Evolutionary conservation across 2,888 invertebrate species (phyloP), one percentile per base, ranked within the genome.

Genomic region (Caenorhabditis macrosperma): DNA sequence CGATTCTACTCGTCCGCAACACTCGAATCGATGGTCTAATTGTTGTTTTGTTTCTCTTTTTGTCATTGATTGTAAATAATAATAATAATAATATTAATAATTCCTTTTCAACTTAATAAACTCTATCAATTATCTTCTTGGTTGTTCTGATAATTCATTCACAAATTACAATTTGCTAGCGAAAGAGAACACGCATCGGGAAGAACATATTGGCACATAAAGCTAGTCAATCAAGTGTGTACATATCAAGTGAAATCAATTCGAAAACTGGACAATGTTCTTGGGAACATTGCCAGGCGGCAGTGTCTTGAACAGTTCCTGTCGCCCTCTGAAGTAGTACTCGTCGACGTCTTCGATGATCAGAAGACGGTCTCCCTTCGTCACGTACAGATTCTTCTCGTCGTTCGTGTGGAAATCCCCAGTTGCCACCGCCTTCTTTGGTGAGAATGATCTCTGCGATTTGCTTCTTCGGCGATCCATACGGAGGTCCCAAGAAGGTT

Each of bases 321-420:
- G 30, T 41, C 82, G 82, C 22, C 77, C 84, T 20, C 68, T 72
- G 46, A 55, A 84, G 59, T 81, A 81, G 59, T 82, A 82, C 4
- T 82, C 84, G 46, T 84, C 84, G 12, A 82, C 84, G 46, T 79
- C 80, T 76, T 86, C 86, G 6, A 83, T 81, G 57, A 86, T 79
- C 17, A 84, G 28, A 22, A 86, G 26, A n/a, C 66, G 61, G 57
- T 85, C 86, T 28, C 84, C 84, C 9, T 75, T 52, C 10, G 86
- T 81, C 60, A 83, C 81, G 66, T 82, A 84, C n/a, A 86, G 59
- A 64, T 83, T 79, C 41, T 82, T 83, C n/a, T 78, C 68, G 33
- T 86, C 86, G 24, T 78, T 66, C 7, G 84, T 80, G 46, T 84
- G 82, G 52, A 85, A 82, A 46, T 86, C 86, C 15, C 72, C 81